Evolutionary conservation across 2,888 invertebrate genomes (phyloP).

Genomic region (Iphiclides podalirius): DNA sequence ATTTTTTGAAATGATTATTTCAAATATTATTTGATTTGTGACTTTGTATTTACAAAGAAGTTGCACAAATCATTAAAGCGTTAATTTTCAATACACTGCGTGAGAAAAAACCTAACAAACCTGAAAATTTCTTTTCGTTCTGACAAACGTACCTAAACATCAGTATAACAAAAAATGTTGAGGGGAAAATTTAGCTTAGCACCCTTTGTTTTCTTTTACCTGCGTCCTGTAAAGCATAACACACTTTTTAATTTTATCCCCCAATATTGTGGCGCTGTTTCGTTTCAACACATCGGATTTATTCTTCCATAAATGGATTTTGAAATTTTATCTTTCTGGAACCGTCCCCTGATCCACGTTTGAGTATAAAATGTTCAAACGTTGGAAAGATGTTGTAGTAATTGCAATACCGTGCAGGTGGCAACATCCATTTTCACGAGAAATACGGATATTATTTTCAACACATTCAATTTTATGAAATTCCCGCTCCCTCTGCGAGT

Average conservation of each 20-base stretch:
- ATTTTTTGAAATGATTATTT: no score
- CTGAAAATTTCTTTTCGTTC: slow-evolving; percentile 11
- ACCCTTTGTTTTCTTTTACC: slow-evolving; percentile 3
- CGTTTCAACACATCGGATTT: no score
- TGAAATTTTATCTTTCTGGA: no score
- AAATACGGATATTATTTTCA: not conserved
- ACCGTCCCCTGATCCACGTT: no score
- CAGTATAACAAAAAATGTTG: slow-evolving; percentile 5
- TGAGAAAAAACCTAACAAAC: no score
- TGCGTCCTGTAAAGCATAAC: not conserved
- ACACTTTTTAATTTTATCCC: slow-evolving; percentile 5
- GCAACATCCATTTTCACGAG: slow-evolving; percentile 1
- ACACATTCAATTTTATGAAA: slow-evolving; percentile 1
- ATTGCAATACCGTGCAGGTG: not conserved
- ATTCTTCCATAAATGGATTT: no score
- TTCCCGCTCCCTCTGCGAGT: not conserved
- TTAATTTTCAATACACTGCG: no score
- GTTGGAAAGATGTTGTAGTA: not conserved
- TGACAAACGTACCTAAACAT: slow-evolving; percentile 17
- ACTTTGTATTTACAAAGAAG: no score
- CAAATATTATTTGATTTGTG: no score
- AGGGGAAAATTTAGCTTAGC: slow-evolving; percentile 17
- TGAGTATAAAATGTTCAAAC: no score
- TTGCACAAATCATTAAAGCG: no score
- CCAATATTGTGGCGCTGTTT: no score